Evolutionary conservation across 2,797 vertebrate genomes (phyloP).

Genomic region (Pipistrellus pygmaeus): DNA sequence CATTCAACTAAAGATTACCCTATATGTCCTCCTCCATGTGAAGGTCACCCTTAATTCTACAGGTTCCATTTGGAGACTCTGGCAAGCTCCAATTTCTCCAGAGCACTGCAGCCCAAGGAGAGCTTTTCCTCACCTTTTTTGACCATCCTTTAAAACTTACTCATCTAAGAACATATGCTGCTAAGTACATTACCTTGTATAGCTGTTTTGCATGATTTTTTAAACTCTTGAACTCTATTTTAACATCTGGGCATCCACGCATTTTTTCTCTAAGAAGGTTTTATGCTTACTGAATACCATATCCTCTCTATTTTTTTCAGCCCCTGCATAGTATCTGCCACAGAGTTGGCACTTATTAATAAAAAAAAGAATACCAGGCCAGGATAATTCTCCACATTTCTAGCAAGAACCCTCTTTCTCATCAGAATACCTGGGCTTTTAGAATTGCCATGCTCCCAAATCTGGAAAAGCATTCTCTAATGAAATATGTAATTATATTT

Average conservation of each 20-base stretch:
- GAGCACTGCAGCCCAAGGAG: not conserved
- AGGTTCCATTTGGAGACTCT: conserved; percentile 14
- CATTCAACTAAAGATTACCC: not conserved
- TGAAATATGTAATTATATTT: not conserved
- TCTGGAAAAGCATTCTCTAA: not conserved
- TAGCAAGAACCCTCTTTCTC: not conserved
- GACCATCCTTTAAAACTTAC: conserved; percentile 7
- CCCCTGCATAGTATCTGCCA: not conserved
- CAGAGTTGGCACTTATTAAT: not conserved
- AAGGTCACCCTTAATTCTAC: not conserved
- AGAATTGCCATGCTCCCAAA: not conserved
- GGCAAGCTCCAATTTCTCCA: not conserved
- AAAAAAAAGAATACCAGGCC: not conserved
- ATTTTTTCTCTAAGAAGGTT: conserved; percentile 1
- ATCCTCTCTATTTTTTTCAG: not conserved
- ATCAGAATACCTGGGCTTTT: conserved; percentile 30
- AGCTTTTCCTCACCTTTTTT: not conserved
- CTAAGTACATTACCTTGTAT: conserved; percentile 28
- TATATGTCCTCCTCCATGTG: not conserved
- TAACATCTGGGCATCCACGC: not conserved
- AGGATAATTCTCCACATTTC: conserved; percentile 19
- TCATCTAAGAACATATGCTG: conserved; percentile 17
- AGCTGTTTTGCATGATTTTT: conserved; percentile 17
- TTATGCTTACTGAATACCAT: not conserved
- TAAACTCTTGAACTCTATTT: conserved; percentile 19